phyloP scores from a whole-genome alignment of 2,113 vertebrate species.

The Eolophus roseicapilla region DNA sequence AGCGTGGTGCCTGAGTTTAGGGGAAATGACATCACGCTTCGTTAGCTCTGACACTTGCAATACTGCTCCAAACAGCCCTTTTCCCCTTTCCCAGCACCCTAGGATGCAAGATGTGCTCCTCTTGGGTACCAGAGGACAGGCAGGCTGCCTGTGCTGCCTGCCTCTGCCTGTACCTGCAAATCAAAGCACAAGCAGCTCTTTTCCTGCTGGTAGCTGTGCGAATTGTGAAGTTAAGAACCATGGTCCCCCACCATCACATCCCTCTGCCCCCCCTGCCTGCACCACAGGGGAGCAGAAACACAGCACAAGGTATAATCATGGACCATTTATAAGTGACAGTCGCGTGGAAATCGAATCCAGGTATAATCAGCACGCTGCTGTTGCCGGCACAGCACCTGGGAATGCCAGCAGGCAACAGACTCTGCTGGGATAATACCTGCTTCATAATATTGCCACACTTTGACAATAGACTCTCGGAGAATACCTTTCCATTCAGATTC shows the following conservation, averaged over 20 bases:
- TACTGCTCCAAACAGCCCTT: neutral
- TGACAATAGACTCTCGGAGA: neutral
- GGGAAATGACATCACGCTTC: neutral
- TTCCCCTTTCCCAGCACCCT: neutral
- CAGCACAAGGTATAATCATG: neutral
- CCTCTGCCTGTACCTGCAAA: neutral
- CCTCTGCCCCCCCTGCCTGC: too few relatives aligned
- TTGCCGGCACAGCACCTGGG: neutral
- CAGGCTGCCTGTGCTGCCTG: neutral
- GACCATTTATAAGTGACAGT: neutral
- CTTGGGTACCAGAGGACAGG: neutral
- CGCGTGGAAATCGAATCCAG: neutral
- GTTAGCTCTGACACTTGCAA: neutral
- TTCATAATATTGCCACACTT: neutral
- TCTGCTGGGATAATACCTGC: neutral
- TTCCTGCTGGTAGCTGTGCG: neutral
- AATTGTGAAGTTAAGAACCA: neutral
- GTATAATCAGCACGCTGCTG: neutral
- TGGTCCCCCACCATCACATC: neutral
- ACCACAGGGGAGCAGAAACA: neutral
- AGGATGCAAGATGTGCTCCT: neutral
- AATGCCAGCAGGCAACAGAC: neutral
- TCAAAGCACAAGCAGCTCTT: neutral
- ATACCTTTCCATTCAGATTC: neutral
- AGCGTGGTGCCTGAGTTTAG: neutral